These are phyloP conservation scores for Falco novaeseelandiae DNA, from an alignment of 2,797 vertebrate species.

Conservation along the genomic window DNA sequence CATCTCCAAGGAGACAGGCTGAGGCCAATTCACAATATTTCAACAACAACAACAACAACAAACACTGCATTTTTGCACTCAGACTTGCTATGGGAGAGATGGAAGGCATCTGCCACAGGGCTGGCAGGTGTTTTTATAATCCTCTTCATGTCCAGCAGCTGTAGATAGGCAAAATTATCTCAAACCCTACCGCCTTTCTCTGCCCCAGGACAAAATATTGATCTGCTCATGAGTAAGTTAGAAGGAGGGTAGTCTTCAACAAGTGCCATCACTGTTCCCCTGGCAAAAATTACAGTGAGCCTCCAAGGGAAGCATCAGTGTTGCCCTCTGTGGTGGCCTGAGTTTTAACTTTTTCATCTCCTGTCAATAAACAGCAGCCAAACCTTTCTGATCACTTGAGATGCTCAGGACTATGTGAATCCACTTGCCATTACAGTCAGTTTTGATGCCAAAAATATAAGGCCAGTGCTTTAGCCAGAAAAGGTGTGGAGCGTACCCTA, in stretches of 20 bases:
- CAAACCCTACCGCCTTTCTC: neutral
- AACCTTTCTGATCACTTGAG: neutral
- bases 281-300: neutral
- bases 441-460: neutral
- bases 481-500: rapidly evolving
- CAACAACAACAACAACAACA: neutral
- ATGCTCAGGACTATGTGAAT: neutral
- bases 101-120: rapidly evolving
- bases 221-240: neutral
- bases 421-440: neutral
- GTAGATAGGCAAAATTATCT: neutral
- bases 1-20: neutral
- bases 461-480: neutral
- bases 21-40: neutral
- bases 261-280: rapidly evolving
- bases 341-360: neutral
- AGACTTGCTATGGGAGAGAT: neutral
- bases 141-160: neutral
- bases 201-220: neutral
- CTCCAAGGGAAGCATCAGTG: neutral
- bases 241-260: neutral
- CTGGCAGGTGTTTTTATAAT: neutral
- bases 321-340: neutral
- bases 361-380: neutral
- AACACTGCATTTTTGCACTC: neutral